phyloP scores from a whole-genome alignment of 1,140 invertebrate species.

The Conus betulinus region DNA sequence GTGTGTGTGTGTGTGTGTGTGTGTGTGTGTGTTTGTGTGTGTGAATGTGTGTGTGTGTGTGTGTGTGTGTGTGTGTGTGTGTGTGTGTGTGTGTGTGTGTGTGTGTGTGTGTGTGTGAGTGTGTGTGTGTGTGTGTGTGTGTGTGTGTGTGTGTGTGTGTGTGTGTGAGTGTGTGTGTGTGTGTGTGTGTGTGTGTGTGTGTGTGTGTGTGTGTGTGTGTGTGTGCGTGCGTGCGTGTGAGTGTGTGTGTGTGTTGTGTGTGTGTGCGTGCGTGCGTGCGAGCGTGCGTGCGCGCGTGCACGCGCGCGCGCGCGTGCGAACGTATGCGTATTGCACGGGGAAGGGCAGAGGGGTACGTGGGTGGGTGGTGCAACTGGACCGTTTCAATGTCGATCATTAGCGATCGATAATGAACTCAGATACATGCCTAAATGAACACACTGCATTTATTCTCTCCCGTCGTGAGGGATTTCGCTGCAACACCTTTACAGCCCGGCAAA shows the following conservation, averaged over 20 bases:
- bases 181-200: constrained; percentile 23
- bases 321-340: too few species aligned
- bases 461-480: too few species aligned
- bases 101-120: constrained; percentile 13
- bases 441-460: too few species aligned
- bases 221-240: neutral
- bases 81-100: constrained; percentile 23
- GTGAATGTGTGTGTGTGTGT: constrained; percentile 16
- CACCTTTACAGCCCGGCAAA: too few species aligned
- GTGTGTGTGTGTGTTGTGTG: too few species aligned
- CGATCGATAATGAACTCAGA: too few species aligned
- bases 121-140: constrained; percentile 15
- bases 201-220: neutral
- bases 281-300: neutral
- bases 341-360: neutral
- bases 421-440: too few species aligned
- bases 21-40: too few species aligned
- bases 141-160: constrained; percentile 23
- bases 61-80: constrained; percentile 28
- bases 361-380: neutral
- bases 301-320: neutral
- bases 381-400: neutral
- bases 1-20: neutral
- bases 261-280: neutral
- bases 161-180: constrained; percentile 26